Conservation (phyloP, 2,888 invertebrate species). For the Iselma pallidipennis region DNA sequence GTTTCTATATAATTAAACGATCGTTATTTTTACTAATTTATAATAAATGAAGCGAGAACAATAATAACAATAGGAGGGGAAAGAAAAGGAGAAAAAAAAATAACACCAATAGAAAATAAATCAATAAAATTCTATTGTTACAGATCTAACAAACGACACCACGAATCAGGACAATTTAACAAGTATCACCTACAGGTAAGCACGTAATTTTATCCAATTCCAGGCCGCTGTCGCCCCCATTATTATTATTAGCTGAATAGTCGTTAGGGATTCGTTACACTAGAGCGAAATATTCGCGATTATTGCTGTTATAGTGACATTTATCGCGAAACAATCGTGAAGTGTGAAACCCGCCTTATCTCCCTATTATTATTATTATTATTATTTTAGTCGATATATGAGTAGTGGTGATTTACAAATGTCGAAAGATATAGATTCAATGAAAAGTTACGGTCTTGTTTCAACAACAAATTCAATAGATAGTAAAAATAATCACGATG, state of each 20-base stretch:
- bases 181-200: neutral
- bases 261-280: too few species aligned
- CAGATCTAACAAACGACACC: neutral
- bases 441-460: conserved; percentile 40
- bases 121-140: neutral
- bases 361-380: too few species aligned
- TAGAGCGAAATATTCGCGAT: too few species aligned
- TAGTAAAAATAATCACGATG: conserved; percentile 22
- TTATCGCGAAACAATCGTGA: too few species aligned
- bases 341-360: too few species aligned
- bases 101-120: too few species aligned
- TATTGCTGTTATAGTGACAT: too few species aligned
- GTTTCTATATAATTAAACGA: neutral
- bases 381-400: conserved; percentile 42
- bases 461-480: conserved; percentile 30
- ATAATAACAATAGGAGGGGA: too few species aligned
- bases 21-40: neutral
- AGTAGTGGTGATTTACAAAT: conserved; percentile 51
- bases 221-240: too few species aligned
- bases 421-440: conserved; percentile 42
- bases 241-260: too few species aligned
- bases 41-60: too few species aligned
- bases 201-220: neutral
- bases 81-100: too few species aligned
- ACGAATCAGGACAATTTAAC: neutral